Base-by-base conservation (phyloP, 2,888 invertebrate species). In the Caenorhabditis panamensis region DNA sequence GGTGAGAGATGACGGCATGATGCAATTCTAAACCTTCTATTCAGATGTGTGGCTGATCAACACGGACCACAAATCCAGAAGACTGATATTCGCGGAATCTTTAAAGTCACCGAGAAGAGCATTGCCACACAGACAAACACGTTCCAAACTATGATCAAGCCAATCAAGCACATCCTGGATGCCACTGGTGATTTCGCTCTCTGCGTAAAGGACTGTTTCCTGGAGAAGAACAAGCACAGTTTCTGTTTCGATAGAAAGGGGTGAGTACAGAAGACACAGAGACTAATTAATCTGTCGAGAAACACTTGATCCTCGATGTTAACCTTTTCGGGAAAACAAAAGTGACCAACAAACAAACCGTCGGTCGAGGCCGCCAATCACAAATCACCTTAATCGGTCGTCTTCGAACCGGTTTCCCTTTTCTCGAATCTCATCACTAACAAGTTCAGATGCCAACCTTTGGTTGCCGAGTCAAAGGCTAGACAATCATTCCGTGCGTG, bases 181-280 rank as follows among this genome's bases (percentile, higher is more conserved):
- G 87, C 89, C 9, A 86, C 87, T 44, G 87, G 88, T 59, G 84
- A 85, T 24, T 89, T 89, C 58, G 89, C 89, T 22, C 69, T 84
- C 8, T 88, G 88, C 47, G 83, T 88, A 31, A 88, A 88, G 54
- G 88, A 89, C 72, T 89, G 89, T 62, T 88, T 89, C 82, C 66
- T 88, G 22, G 83, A 82, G 62, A 88, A 86, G 80, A 89, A 89
- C 73, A 75, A 59, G 8, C 61, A 82, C 26, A 87, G 89, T 22
- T 89, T 87, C 85, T 89, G 89, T 64, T 89, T 88, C 76, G 89
- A 89, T 63, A 83, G 85, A 62, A 80, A 84, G 53, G 80, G 78
- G 86, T 86, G 59, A 49, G 82, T 64, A n/a, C 59, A 51, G 20
- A 59, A 51, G 51, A 22, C 51, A 67, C 31, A 51, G 16, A 41